Evolutionary conservation across 2,888 invertebrate genomes (phyloP).

Genomic region (Trichacis sp.): DNA sequence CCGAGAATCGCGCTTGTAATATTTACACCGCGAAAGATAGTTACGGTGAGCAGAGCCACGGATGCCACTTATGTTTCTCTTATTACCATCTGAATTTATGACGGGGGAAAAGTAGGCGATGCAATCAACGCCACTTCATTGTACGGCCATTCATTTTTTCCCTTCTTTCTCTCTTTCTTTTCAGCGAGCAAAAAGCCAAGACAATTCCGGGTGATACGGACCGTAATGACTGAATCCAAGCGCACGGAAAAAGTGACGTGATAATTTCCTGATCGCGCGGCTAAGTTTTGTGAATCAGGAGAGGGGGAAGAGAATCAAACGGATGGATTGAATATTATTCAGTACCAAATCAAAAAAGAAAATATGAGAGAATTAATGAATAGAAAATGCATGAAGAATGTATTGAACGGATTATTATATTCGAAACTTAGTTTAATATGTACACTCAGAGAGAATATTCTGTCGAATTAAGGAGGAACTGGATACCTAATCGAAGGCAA

Average conservation of each 20-base stretch:
- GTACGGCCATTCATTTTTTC: constrained; percentile 17
- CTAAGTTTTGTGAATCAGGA: neutral
- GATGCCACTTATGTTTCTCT: constrained; percentile 36
- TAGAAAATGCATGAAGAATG: too few species aligned
- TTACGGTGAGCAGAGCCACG: constrained; percentile 30
- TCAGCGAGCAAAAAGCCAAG: constrained; percentile 1
- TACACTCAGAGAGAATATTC: too few species aligned
- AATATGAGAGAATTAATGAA: too few species aligned
- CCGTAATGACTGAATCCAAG: constrained; percentile 5
- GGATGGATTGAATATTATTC: too few species aligned
- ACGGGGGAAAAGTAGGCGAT: constrained; percentile 24
- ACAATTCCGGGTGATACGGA: neutral
- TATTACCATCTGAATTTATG: constrained; percentile 30
- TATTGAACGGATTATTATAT: too few species aligned
- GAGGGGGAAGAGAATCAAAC: too few species aligned
- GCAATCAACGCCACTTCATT: constrained; percentile 20
- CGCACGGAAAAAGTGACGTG: neutral
- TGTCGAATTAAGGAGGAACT: too few species aligned
- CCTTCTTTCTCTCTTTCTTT: neutral
- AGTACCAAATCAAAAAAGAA: too few species aligned
- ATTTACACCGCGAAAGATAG: constrained; percentile 38
- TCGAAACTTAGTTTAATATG: too few species aligned
- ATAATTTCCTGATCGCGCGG: neutral
- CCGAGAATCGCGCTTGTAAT: constrained; percentile 28
- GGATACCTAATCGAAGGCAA: too few species aligned